Evolutionary conservation across 2,113 vertebrate species (phyloP).

Genomic region (Hydrolagus affinis): DNA sequence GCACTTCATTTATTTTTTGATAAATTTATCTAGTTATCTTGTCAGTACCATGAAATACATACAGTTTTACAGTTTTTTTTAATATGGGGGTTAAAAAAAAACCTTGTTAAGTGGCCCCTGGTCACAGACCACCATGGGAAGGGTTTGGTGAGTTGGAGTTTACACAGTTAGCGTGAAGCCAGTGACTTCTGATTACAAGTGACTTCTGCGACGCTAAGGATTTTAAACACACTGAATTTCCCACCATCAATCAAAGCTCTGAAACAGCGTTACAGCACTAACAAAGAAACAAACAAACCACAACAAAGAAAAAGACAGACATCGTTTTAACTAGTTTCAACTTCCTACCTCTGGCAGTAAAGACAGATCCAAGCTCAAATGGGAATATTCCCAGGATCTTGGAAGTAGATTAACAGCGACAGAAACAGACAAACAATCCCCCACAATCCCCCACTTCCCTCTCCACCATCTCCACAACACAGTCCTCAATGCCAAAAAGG

Average conservation of each 20-base stretch:
- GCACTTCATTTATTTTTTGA: conserved; percentile 21
- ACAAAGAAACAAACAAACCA: background rate
- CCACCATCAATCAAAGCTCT: background rate
- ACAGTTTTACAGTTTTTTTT: background rate
- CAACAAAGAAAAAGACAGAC: background rate
- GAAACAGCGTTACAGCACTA: background rate
- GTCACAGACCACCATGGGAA: conserved; percentile 8
- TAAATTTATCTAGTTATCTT: conserved; percentile 21
- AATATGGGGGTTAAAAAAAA: background rate
- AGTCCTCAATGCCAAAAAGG: no score
- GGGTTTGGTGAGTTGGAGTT: background rate
- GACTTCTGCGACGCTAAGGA: background rate
- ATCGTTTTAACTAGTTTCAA: background rate
- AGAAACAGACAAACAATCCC: background rate
- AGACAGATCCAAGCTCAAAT: background rate
- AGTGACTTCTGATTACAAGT: background rate
- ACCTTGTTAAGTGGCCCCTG: conserved; percentile 3
- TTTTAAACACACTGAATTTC: conserved; percentile 16
- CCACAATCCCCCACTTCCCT: no score
- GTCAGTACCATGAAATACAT: conserved; percentile 22
- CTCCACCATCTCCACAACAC: no score
- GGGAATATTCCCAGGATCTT: background rate
- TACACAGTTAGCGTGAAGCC: background rate
- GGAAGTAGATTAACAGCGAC: background rate
- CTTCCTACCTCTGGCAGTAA: background rate